A percentile compares a stretch with the other conserved stretches of the same genome.
phyloP scores from a whole-genome alignment of 2,888 invertebrate genomes.

The Phortica okadai region DNA sequence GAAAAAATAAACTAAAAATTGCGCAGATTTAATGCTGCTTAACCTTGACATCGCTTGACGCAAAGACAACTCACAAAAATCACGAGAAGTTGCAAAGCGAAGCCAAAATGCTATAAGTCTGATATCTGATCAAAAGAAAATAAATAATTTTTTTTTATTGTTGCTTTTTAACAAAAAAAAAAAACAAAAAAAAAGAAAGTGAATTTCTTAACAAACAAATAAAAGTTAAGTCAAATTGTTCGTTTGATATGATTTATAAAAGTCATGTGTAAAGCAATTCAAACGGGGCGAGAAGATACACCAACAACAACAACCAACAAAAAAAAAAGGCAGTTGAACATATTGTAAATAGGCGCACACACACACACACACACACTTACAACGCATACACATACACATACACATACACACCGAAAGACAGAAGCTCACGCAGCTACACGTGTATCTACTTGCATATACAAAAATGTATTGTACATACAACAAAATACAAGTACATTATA shows the following conservation, averaged over 20 bases:
- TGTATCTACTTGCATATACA: conserved; percentile 15
- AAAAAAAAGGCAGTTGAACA: neutral
- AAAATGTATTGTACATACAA: conserved; percentile 21
- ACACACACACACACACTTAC: neutral
- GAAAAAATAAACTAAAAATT: conserved; percentile 14
- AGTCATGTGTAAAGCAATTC: too few species aligned
- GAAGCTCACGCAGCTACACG: neutral
- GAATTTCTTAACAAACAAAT: too few species aligned
- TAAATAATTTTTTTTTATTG: conserved; percentile 45
- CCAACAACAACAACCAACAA: neutral
- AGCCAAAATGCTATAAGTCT: too few species aligned
- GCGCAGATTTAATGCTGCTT: conserved; percentile 46
- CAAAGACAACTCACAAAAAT: too few species aligned
- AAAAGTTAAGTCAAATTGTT: conserved; percentile 22
- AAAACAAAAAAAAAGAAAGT: conserved; percentile 28
- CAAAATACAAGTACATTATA: conserved; percentile 46
- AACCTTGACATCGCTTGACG: conserved; percentile 61
- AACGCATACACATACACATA: conserved; percentile 18
- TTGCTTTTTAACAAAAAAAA: conserved; percentile 18
- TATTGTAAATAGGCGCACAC: too few species aligned
- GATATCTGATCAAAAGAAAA: conserved; percentile 48
- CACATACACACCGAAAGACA: conserved; percentile 7
- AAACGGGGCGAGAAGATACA: too few species aligned
- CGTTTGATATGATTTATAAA: too few species aligned
- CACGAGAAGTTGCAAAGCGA: too few species aligned